Percentiles rank a stretch among this genome's conserved stretches.
Conservation (phyloP, 2,113 vertebrate genomes). For the Abramis brama region DNA sequence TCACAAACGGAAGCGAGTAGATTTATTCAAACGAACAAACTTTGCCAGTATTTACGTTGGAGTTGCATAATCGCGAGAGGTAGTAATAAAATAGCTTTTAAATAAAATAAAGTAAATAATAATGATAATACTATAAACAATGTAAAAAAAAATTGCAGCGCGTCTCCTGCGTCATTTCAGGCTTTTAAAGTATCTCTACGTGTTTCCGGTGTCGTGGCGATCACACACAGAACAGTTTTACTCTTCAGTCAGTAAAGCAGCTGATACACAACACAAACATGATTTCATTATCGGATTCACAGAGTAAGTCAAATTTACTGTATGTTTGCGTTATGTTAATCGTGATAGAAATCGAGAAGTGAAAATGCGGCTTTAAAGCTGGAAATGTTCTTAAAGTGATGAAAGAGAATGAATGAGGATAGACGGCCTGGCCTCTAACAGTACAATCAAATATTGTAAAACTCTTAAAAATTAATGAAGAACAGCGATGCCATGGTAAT, state of each 20-base stretch:
- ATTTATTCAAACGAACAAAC: neutral
- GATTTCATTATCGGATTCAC: slow-evolving; percentile 91
- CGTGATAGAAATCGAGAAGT: neutral
- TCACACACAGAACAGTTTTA: slow-evolving; percentile 57
- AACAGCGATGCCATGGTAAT: neutral
- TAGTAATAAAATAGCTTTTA: neutral
- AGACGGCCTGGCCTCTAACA: slow-evolving; percentile 35
- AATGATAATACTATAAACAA: neutral
- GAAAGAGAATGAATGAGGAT: slow-evolving; percentile 53
- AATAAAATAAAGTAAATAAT: neutral
- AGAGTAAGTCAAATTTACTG: slow-evolving; percentile 81
- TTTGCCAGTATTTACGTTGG: neutral
- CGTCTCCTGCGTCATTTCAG: neutral
- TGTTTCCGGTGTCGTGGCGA: slow-evolving; percentile 98
- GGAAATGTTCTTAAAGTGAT: neutral
- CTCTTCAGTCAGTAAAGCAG: neutral
- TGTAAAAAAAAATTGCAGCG: too few relatives aligned
- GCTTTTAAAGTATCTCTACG: slow-evolving; percentile 57
- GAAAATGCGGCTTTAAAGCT: neutral
- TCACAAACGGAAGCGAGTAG: too few relatives aligned
- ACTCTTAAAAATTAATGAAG: neutral
- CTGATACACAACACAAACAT: slow-evolving; percentile 64
- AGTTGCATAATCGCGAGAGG: neutral
- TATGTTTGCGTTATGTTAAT: neutral
- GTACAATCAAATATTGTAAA: neutral